phyloP scores from a whole-genome alignment of 2,888 invertebrate genomes.

The Deilephila porcellus region DNA sequence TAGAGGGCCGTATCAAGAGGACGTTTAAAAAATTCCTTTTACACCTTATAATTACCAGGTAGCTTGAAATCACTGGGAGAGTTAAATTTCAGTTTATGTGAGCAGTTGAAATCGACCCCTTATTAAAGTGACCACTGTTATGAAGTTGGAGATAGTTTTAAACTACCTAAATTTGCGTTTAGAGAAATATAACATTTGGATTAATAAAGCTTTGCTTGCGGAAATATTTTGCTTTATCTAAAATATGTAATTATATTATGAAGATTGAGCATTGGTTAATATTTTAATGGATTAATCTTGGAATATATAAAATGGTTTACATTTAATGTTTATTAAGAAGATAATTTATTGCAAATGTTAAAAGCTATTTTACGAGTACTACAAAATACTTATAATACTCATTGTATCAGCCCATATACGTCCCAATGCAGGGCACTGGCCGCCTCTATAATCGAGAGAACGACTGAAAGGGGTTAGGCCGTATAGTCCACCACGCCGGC shows the following conservation, averaged over 20 bases:
- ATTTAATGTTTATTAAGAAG: no score
- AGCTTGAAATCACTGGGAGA: conserved; percentile 35
- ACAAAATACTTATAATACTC: not conserved
- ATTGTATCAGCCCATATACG: no score
- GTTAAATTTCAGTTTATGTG: conserved; percentile 47
- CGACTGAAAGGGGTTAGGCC: no score
- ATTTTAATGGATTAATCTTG: not conserved
- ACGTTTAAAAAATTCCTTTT: conserved; percentile 45
- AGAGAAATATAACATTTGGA: conserved; percentile 51
- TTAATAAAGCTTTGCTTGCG: conserved; percentile 45
- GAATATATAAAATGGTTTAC: no score
- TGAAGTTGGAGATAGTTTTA: conserved; percentile 52
- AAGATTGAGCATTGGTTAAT: not conserved
- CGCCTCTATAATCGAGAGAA: not conserved
- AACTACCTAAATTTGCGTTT: conserved; percentile 53
- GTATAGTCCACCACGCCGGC: no score
- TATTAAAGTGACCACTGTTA: conserved; percentile 47
- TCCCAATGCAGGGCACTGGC: no score
- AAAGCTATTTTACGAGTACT: not conserved
- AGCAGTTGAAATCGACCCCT: conserved; percentile 48
- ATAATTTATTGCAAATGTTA: no score
- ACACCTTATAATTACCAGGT: conserved; percentile 47
- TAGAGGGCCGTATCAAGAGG: conserved; percentile 51
- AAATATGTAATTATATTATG: not conserved
- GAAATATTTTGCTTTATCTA: conserved; percentile 41